Conservation (phyloP, 2,113 vertebrate species). For the Ailuropoda melanoleuca region DNA sequence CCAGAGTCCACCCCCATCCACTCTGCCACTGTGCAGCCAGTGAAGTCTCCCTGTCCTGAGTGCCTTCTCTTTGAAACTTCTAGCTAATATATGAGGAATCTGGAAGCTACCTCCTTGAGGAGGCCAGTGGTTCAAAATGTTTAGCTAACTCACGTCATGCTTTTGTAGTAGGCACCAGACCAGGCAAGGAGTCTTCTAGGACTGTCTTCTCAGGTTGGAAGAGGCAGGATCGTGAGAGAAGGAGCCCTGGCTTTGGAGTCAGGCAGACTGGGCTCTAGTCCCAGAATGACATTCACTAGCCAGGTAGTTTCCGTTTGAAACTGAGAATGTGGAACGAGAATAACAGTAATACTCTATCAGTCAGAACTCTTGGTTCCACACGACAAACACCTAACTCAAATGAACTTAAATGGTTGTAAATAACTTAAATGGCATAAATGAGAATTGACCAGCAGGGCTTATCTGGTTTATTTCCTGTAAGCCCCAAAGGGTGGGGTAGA, state of each 20-base stretch:
- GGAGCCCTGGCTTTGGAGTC: not conserved
- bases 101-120: not conserved
- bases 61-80: not conserved
- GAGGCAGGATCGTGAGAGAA: not conserved
- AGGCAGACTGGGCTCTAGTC: not conserved
- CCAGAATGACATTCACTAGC: not conserved
- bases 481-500: not conserved
- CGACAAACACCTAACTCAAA: not conserved
- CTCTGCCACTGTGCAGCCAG: not conserved
- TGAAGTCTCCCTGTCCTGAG: not conserved
- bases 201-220: not conserved
- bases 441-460: not conserved
- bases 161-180: not conserved
- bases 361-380: not conserved
- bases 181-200: not conserved
- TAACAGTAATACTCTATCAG: not conserved
- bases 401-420: not conserved
- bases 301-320: not conserved
- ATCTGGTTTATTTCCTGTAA: not conserved
- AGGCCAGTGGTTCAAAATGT: not conserved
- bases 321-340: not conserved
- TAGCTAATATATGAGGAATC: not conserved
- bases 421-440: not conserved
- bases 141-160: not conserved
- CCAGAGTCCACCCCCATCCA: not conserved